phyloP scores from a whole-genome alignment of 1,140 invertebrate genomes.

The Macrobrachium rosenbergii region DNA sequence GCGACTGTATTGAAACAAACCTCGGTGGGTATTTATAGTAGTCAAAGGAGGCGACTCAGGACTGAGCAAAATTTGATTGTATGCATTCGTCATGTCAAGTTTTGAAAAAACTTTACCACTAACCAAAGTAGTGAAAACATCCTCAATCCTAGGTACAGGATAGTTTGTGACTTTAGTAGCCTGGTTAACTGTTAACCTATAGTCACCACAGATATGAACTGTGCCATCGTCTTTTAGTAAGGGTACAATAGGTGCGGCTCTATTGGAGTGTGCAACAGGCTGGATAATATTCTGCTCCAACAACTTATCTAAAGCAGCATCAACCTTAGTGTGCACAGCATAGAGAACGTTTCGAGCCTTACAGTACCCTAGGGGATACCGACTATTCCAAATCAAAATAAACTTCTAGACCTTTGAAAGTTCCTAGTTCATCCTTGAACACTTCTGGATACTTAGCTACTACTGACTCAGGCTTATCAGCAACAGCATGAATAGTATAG shows the following conservation, averaged over 20 bases:
- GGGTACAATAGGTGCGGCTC: too few species aligned
- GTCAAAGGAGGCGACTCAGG: too few species aligned
- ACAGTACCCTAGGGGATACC: constrained; percentile 10
- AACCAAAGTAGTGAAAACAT: neutral
- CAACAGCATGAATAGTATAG: too few species aligned
- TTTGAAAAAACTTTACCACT: neutral
- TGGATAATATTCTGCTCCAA: constrained; percentile 7
- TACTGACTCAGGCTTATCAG: too few species aligned
- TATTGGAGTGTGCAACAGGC: neutral
- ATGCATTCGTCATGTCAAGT: constrained; percentile 3
- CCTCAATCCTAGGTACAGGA: neutral
- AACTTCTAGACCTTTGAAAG: neutral
- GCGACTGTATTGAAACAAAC: too few species aligned
- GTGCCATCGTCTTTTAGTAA: too few species aligned
- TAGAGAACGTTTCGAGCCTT: constrained; percentile 7
- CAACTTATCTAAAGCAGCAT: constrained; percentile 12
- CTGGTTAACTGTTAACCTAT: constrained; percentile 16
- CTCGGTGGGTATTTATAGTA: too few species aligned
- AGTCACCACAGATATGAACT: neutral
- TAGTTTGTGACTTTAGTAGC: constrained; percentile 4
- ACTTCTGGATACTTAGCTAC: neutral
- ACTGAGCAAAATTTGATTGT: neutral
- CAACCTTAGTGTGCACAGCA: constrained; percentile 4
- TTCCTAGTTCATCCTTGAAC: constrained; percentile 25
- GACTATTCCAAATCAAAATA: neutral